Conservation (phyloP, 64 coral and sea anemone genomes). For the Catalaphyllia jardinei region DNA sequence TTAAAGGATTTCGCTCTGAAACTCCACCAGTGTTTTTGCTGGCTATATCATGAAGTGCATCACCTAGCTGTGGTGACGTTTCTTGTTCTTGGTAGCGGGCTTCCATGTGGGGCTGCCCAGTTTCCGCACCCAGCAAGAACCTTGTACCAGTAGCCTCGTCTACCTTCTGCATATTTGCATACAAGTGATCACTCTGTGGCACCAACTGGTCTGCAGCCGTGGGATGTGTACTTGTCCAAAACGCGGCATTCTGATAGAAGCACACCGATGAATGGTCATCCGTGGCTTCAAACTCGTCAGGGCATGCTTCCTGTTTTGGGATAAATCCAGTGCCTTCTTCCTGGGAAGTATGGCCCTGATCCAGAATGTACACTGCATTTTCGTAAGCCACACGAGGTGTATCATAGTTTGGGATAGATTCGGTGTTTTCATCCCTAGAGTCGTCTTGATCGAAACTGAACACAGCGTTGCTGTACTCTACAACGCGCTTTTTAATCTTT, state of each 20-base stretch:
- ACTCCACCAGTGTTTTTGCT: neutral
- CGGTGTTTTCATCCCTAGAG: neutral
- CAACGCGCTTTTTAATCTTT: neutral
- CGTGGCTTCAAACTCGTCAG: neutral
- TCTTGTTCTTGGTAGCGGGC: neutral
- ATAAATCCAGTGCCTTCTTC: neutral
- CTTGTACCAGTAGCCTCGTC: neutral
- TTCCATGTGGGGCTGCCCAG: neutral
- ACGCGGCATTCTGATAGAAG: neutral
- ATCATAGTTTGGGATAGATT: neutral
- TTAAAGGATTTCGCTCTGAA: neutral
- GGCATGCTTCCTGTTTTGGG: too few species aligned
- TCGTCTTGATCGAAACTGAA: neutral
- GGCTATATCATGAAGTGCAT: neutral
- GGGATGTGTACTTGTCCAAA: neutral
- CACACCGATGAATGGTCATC: neutral
- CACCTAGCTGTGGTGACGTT: neutral
- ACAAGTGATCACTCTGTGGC: neutral
- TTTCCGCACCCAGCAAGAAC: neutral
- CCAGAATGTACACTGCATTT: neutral
- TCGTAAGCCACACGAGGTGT: neutral
- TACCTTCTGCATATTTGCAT: neutral
- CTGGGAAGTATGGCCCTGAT: neutral
- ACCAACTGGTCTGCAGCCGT: neutral
- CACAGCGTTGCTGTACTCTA: neutral